These are phyloP conservation scores for Thamnophis sirtalis DNA, from an alignment of 2,113 vertebrate genomes.

Conservation along the genomic window DNA sequence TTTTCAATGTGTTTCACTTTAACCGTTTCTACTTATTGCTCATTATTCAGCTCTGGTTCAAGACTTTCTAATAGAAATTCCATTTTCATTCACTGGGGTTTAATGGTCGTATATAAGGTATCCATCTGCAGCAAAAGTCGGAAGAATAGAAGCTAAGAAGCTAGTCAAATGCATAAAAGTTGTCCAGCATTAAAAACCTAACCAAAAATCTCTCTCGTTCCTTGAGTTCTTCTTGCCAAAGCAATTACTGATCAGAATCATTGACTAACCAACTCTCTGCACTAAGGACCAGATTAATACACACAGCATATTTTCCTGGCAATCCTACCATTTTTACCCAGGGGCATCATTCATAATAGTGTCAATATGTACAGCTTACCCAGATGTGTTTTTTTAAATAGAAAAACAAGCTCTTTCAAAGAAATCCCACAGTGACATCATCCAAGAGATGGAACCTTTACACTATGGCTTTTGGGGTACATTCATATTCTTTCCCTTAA, in stretches of 20 bases:
- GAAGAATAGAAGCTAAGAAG: not conserved
- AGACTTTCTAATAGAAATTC: not conserved
- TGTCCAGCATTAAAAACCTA: not conserved
- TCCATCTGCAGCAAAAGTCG: not conserved
- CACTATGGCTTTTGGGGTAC: conserved; percentile 43
- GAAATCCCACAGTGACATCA: conserved; percentile 60
- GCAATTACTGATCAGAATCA: not conserved
- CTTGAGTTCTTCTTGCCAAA: not conserved
- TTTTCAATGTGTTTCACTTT: not conserved
- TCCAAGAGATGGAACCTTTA: conserved; percentile 49
- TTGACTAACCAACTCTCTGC: not conserved
- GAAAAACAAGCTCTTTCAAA: not conserved
- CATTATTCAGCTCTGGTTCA: not conserved
- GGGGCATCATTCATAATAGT: not conserved
- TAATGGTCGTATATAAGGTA: not conserved
- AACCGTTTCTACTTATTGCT: not conserved
- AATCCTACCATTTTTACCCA: not conserved
- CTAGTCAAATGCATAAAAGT: not conserved
- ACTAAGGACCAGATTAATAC: not conserved
- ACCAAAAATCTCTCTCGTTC: not conserved
- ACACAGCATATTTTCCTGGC: not conserved
- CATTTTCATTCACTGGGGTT: not conserved
- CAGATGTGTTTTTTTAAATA: not conserved
- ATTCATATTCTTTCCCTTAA: conserved; percentile 20
- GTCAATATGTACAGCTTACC: not conserved